A percentile compares a stretch with the other conserved stretches of the same genome.
Evolutionary conservation across 2,113 vertebrate species (phyloP).

Genomic region (Actenoides lindsayi): DNA sequence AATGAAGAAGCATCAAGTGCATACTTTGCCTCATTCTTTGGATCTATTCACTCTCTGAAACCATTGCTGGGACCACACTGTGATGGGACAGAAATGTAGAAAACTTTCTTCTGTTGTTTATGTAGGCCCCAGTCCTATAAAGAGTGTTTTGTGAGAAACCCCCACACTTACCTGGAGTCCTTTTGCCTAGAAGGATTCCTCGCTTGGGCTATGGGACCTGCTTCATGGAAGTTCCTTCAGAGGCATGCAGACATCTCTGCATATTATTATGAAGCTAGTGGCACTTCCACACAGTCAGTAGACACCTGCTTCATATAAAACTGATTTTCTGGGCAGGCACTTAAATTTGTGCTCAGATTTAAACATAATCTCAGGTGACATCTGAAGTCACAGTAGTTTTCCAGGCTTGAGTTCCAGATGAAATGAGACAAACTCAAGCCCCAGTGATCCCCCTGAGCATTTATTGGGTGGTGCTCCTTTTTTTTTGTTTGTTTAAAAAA

Average conservation of each 20-base stretch:
- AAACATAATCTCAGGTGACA: neutral
- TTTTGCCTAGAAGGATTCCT: neutral
- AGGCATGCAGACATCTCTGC: neutral
- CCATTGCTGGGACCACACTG: neutral
- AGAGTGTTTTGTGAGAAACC: neutral
- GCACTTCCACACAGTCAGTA: neutral
- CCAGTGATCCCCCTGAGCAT: neutral
- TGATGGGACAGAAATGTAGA: neutral
- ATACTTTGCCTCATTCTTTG: slow-evolving; percentile 2
- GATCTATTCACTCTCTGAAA: neutral
- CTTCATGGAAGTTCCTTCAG: neutral
- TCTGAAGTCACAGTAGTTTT: neutral
- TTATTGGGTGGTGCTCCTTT: neutral
- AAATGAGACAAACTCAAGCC: neutral
- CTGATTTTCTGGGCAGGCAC: neutral
- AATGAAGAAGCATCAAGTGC: neutral
- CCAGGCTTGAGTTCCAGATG: neutral
- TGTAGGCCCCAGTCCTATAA: neutral
- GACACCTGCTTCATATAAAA: neutral
- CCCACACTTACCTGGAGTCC: rapidly evolving
- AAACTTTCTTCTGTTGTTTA: neutral
- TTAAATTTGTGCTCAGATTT: neutral
- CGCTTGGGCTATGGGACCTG: neutral
- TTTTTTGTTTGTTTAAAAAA: too few relatives aligned
- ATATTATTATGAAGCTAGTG: neutral